Evolutionary conservation across 2,113 vertebrate genomes (phyloP).

Genomic region (Edolisoma coerulescens): DNA sequence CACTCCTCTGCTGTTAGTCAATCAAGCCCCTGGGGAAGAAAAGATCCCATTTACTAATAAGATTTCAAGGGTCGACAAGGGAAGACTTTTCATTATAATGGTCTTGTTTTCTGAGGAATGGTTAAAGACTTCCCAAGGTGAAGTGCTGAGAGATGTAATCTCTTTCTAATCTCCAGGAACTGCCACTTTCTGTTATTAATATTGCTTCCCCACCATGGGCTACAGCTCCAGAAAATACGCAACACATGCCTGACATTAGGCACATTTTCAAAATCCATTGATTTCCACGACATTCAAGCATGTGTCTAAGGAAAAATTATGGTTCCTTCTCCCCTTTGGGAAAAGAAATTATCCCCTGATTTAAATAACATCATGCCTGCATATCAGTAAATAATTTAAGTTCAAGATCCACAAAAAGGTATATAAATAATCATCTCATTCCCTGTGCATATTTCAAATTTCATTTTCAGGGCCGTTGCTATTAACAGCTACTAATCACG

Average conservation of each 20-base stretch:
- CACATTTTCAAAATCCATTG: slow-evolving; percentile 5
- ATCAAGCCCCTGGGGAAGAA: background rate
- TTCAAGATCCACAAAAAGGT: background rate
- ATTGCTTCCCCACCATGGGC: background rate
- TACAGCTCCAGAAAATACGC: background rate
- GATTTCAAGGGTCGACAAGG: slow-evolving; percentile 26
- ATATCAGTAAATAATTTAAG: slow-evolving; percentile 1
- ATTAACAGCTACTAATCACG: slow-evolving; percentile 17
- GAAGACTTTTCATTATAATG: slow-evolving; percentile 48
- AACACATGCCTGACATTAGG: background rate
- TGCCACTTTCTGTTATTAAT: slow-evolving; percentile 32
- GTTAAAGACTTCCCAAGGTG: slow-evolving; percentile 49
- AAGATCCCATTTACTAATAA: slow-evolving; percentile 46
- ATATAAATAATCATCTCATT: slow-evolving; percentile 3
- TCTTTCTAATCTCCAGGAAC: slow-evolving; percentile 9
- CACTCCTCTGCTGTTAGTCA: background rate
- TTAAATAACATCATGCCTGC: background rate
- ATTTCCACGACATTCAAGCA: background rate
- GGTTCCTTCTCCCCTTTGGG: background rate
- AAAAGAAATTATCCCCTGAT: background rate
- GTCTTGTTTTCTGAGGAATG: slow-evolving; percentile 19
- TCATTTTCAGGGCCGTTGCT: background rate
- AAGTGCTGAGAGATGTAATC: slow-evolving; percentile 34
- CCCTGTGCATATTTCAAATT: background rate
- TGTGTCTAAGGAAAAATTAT: background rate